phyloP scores from a whole-genome alignment of 2,113 vertebrate genomes.

The Ptilorrhoa leucosticta region DNA sequence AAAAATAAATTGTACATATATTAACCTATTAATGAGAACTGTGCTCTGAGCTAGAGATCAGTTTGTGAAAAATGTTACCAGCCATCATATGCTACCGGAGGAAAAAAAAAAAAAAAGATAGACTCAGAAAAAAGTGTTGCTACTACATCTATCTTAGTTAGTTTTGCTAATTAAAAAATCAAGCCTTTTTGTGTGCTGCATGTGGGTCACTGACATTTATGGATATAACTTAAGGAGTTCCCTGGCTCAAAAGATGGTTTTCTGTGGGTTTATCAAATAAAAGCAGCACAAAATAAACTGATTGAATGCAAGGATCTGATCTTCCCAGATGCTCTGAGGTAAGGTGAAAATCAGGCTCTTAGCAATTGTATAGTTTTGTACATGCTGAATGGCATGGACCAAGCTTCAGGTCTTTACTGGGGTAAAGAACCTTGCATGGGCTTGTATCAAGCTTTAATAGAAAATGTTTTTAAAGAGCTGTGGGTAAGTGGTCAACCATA shows the following conservation, averaged over 20 bases:
- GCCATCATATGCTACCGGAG: neutral
- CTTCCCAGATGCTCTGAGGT: neutral
- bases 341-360: neutral
- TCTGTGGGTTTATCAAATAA: neutral
- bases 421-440: neutral
- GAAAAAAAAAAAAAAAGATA: neutral
- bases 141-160: neutral
- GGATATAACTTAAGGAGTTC: neutral
- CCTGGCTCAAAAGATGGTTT: neutral
- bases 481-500: neutral
- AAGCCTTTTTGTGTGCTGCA: neutral
- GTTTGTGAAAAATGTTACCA: neutral
- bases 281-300: neutral
- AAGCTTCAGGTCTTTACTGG: neutral
- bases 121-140: neutral
- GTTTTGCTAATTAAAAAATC: neutral
- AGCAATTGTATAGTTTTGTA: neutral
- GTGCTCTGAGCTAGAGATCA: neutral
- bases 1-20: constrained; percentile 36
- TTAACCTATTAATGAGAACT: constrained; percentile 29
- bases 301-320: neutral
- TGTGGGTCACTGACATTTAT: neutral
- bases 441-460: neutral
- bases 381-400: neutral
- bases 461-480: neutral